phyloP scores from a whole-genome alignment of 2,797 vertebrate species.

The Poliocrania exsul region DNA sequence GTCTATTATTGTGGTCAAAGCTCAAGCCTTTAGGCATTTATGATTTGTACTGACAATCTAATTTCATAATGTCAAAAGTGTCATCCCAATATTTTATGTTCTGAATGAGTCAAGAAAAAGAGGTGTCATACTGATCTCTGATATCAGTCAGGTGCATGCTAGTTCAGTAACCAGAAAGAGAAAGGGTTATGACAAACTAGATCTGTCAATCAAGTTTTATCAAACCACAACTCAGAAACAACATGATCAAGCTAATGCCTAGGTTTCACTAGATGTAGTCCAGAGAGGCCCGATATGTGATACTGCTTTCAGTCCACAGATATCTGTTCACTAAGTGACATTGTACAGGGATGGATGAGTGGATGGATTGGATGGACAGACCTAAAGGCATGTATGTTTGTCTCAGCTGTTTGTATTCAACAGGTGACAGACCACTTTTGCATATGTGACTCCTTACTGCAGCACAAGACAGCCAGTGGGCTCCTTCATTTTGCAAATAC shows the following conservation, averaged over 20 bases:
- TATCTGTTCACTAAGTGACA: background rate
- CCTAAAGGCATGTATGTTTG: background rate
- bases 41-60: background rate
- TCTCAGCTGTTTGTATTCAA: background rate
- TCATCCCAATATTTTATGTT: background rate
- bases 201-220: background rate
- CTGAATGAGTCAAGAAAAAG: background rate
- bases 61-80: background rate
- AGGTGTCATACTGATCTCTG: background rate
- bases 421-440: background rate
- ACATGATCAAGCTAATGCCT: background rate
- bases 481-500: background rate
- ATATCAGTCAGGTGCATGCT: background rate
- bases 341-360: background rate
- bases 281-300: background rate
- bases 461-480: background rate
- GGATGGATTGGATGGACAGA: background rate
- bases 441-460: background rate
- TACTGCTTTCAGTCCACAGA: background rate
- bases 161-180: background rate
- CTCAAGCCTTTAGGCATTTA: background rate
- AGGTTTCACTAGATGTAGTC: background rate
- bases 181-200: background rate
- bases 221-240: slow-evolving; percentile 2
- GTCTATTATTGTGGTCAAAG: background rate